phyloP scores from a whole-genome alignment of 2,888 invertebrate species.

The Ormyrus labotus region DNA sequence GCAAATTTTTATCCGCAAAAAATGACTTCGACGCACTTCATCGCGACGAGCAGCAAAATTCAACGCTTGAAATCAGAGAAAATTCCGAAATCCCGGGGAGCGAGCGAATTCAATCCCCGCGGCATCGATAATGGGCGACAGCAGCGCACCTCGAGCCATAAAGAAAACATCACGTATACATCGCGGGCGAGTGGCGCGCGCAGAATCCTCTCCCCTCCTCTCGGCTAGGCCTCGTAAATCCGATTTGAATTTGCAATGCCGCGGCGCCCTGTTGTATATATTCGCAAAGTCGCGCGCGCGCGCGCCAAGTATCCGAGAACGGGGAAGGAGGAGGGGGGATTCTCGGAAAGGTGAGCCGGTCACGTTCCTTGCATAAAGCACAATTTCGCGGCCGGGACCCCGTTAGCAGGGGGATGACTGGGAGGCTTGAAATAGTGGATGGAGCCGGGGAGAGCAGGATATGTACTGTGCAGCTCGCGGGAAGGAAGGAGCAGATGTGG shows the following conservation, averaged over 20 bases:
- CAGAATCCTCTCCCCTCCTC: slow-evolving; percentile 17
- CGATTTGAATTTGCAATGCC: slow-evolving; percentile 61
- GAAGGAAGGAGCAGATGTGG: no score
- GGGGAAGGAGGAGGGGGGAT: not conserved
- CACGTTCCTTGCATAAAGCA: slow-evolving; percentile 71
- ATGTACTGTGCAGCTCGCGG: not conserved
- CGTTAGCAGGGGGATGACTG: slow-evolving; percentile 31
- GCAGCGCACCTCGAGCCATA: not conserved
- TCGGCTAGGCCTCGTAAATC: slow-evolving; percentile 50
- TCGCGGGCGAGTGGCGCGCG: not conserved
- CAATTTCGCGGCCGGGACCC: slow-evolving; percentile 61
- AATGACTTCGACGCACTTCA: no score
- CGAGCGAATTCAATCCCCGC: no score
- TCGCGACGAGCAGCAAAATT: no score
- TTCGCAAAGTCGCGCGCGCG: slow-evolving; percentile 46
- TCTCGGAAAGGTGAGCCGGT: slow-evolving; percentile 54
- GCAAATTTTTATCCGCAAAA: no score
- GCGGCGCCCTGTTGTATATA: slow-evolving; percentile 54
- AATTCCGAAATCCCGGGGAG: no score
- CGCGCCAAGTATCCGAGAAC: not conserved
- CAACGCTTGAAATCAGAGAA: no score
- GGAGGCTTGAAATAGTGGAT: slow-evolving; percentile 22
- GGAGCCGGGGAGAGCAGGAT: not conserved
- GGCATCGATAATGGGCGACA: no score
- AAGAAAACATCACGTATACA: slow-evolving; percentile 34